Evolutionary conservation across 2,797 vertebrate genomes (phyloP).

Genomic region (Epinephelus malabaricus): DNA sequence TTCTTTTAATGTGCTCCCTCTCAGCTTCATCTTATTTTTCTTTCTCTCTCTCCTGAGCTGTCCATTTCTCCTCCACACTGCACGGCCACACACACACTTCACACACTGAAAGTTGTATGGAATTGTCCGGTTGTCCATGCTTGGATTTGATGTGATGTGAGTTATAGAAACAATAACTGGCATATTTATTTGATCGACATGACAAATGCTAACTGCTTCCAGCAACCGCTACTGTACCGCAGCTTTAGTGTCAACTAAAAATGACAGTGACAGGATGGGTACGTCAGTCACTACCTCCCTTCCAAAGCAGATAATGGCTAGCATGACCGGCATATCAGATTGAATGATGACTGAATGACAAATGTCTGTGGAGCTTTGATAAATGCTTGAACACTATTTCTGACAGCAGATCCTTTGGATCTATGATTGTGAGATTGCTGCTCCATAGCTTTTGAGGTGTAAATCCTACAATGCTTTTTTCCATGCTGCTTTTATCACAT

Average conservation of each 20-base stretch:
- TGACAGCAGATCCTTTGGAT: background rate
- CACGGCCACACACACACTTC: background rate
- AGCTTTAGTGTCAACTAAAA: conserved; percentile 2
- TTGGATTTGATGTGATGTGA: background rate
- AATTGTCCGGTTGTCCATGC: background rate
- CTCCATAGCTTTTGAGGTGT: background rate
- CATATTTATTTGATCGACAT: background rate
- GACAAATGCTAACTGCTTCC: background rate
- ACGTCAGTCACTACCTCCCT: background rate
- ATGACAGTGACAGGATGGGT: conserved; percentile 5
- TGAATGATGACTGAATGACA: conserved; percentile 10
- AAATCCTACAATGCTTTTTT: conserved; percentile 10
- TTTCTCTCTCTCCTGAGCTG: background rate
- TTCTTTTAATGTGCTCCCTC: background rate
- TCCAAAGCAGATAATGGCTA: background rate
- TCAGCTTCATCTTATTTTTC: background rate
- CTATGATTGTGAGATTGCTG: background rate
- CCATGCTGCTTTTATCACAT: background rate
- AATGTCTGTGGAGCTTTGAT: background rate
- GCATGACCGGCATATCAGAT: background rate
- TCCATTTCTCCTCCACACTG: background rate
- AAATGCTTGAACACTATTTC: background rate
- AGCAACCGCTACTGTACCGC: background rate
- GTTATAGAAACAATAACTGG: background rate
- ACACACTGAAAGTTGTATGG: background rate